A percentile compares a stretch with the other conserved stretches of the same genome.
phyloP scores from a whole-genome alignment of 37 sponge, comb jelly and placozoan species.

The Agelas oroides region DNA sequence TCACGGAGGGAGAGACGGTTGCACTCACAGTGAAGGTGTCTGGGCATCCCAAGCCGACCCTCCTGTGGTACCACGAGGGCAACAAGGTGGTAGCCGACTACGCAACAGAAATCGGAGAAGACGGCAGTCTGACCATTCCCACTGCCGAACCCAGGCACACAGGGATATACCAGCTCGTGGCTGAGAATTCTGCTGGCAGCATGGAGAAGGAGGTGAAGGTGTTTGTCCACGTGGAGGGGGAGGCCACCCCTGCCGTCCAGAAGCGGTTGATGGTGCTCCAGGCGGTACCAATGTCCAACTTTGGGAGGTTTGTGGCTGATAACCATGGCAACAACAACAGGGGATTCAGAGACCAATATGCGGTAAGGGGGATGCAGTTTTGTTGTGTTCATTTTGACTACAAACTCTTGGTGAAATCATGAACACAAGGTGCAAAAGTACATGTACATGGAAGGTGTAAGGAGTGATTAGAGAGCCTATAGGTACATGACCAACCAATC shows the following conservation, averaged over 20 bases:
- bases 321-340: constrained; percentile 46
- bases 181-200: constrained; percentile 15
- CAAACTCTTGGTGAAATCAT: too few species aligned
- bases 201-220: constrained; percentile 24
- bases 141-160: constrained; percentile 31
- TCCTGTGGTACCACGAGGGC: constrained; percentile 44
- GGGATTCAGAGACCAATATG: constrained; percentile 32
- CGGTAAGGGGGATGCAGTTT: constrained; percentile 22
- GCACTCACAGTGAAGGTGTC: constrained; percentile 38
- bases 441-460: too few species aligned
- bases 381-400: too few species aligned
- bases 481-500: too few species aligned
- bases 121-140: constrained; percentile 36
- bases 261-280: neutral
- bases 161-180: constrained; percentile 54
- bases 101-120: constrained; percentile 26
- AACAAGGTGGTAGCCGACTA: constrained; percentile 22
- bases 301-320: constrained; percentile 43
- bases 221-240: constrained; percentile 14
- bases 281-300: constrained; percentile 26
- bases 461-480: too few species aligned
- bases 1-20: constrained; percentile 39
- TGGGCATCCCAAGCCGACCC: constrained; percentile 20
- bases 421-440: neutral
- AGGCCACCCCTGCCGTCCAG: neutral